Evolutionary conservation across 1,140 invertebrate genomes (phyloP), one percentile per base, ranked within the genome.

Genomic region (Aphis craccivora): DNA sequence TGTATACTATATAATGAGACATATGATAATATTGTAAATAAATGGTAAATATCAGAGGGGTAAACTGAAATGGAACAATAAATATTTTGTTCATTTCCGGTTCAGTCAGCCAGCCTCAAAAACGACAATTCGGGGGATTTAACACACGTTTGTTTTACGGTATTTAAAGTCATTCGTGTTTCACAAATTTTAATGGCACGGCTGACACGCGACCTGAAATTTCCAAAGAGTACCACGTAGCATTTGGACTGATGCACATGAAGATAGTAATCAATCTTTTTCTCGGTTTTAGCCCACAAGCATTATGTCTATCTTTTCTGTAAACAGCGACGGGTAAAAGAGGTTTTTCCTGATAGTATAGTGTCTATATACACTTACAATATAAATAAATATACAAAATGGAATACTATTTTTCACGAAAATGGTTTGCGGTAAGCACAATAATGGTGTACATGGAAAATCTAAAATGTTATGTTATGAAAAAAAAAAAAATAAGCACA

Each of bases 51-150:
- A 48, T n/a, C 20, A 11, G 45, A 88, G 45, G 87, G 48, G 45
- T 35, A 35, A 81, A 76, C 90, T 81, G 51, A 14, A 92, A 92
- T 53, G 76, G 22, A 53, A 93, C 81, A 93, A 84, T 93, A 93
- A 93, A 93, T 86, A 93, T 93, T 93, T 93, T 93, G 91, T 93
- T 93, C 91, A 93, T 93, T 93, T 93, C 91, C 91, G 91, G 48
- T 84, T 37, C 25, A 53, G 91, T 84, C 91, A 81, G 22, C 48
- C n/a, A 23, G 91, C 37, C 37, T 30, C 55, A 43, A 90, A 48
- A 51, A 91, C 90, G 43, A 83, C 67, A 83, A 81, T 83, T 48
- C 20, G 11, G 43, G 43, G 90, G 76, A 81, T 91, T 83, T 81
- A 91, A 91, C 60, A 43, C 67, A 48, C 90, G 90, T 83, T 81